Percentiles rank a stretch among this genome's conserved stretches.
Conservation (phyloP, 2,888 invertebrate species). For the Lomographa bimaculata region DNA sequence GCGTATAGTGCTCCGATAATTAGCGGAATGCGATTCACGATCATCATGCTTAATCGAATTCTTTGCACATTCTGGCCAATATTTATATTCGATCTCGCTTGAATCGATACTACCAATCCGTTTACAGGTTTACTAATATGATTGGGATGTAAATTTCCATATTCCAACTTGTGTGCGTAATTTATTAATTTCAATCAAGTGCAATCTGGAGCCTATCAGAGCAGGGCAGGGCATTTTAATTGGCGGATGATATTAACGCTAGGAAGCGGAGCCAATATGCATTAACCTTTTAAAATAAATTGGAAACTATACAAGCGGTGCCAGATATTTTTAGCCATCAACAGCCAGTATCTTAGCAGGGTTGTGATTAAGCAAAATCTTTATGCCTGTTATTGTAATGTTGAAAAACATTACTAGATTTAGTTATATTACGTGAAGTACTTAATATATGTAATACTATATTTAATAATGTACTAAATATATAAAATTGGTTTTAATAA, state of each 20-base stretch:
- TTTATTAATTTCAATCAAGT: conserved; percentile 33
- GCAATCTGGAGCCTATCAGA: conserved; percentile 36
- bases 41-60: conserved; percentile 4
- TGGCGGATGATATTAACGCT: conserved; percentile 39
- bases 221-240: conserved; percentile 36
- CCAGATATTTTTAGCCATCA: no score
- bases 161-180: conserved; percentile 6
- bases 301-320: no score
- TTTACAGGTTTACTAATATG: conserved; percentile 12
- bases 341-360: no score
- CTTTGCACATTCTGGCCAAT: conserved; percentile 4
- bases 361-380: no score
- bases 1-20: conserved; percentile 5
- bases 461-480: no score
- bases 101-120: conserved; percentile 4
- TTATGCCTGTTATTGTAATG: no score
- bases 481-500: no score
- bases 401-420: no score
- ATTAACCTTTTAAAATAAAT: conserved; percentile 24
- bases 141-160: conserved; percentile 12
- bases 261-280: conserved; percentile 46
- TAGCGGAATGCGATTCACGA: not conserved
- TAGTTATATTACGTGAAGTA: no score
- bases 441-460: no score
- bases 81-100: conserved; percentile 5